phyloP scores from a whole-genome alignment of 2,113 vertebrate species.

The Pelobates fuscus region DNA sequence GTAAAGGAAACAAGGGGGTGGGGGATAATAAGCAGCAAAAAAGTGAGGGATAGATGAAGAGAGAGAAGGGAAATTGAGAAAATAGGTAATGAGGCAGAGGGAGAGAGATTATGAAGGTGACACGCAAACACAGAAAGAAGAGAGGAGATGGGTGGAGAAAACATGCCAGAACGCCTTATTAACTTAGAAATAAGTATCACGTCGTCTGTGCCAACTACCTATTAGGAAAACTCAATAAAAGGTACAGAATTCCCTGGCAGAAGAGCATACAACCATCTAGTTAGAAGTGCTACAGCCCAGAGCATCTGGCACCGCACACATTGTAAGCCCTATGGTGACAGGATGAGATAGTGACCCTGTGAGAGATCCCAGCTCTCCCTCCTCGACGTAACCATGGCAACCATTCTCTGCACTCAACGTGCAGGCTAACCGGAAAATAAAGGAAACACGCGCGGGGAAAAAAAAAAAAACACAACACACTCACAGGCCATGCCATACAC shows the following conservation, averaged over 20 bases:
- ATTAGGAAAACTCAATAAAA: no score
- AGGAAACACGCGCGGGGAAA: not conserved
- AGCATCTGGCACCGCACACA: not conserved
- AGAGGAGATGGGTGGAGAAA: not conserved
- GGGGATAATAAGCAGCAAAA: not conserved
- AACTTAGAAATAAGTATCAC: not conserved
- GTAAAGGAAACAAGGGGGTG: not conserved
- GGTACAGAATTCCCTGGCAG: not conserved
- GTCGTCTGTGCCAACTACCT: no score
- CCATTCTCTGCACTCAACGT: conserved; percentile 37
- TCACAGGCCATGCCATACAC: not conserved
- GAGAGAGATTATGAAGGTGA: not conserved
- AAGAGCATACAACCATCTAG: not conserved
- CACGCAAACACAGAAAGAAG: not conserved
- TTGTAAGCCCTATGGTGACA: conserved; percentile 8
- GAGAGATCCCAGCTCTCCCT: conserved; percentile 38
- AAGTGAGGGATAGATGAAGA: not conserved
- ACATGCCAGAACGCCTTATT: not conserved
- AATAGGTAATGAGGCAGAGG: not conserved
- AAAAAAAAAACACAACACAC: conserved; percentile 8
- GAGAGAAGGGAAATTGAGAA: not conserved
- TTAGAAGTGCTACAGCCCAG: not conserved
- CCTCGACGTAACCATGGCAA: conserved; percentile 42
- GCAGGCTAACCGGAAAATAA: conserved; percentile 19
- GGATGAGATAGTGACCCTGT: conserved; percentile 41